Evolutionary conservation across 2,888 invertebrate genomes (phyloP).

Genomic region (Hermodice carunculata): DNA sequence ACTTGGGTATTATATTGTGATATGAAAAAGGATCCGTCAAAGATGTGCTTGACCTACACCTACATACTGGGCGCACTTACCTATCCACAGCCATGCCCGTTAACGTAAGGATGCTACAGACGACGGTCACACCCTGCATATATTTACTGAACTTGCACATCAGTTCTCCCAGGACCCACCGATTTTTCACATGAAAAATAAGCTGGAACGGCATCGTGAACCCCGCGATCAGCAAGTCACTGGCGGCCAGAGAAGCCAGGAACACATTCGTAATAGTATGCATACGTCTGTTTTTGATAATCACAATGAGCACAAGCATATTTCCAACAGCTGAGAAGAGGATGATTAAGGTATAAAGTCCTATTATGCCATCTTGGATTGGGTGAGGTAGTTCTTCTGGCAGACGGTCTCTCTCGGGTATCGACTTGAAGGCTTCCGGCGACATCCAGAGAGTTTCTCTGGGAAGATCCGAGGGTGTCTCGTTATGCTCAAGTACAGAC

Average conservation of each 20-base stretch:
- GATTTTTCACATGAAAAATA: conserved; percentile 43
- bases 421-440: too few relatives aligned
- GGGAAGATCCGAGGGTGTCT: too few relatives aligned
- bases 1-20: too few relatives aligned
- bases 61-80: too few relatives aligned
- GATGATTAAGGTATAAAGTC: too few relatives aligned
- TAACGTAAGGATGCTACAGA: conserved; percentile 52
- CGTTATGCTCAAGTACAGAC: too few relatives aligned
- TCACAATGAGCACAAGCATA: conserved; percentile 43
- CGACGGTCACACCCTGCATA: conserved; percentile 53
- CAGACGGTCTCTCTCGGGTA: too few relatives aligned
- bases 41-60: too few relatives aligned
- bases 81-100: conserved; percentile 57
- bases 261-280: conserved; percentile 51
- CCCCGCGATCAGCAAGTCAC: conserved; percentile 46
- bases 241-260: conserved; percentile 52
- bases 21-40: too few relatives aligned
- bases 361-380: too few relatives aligned
- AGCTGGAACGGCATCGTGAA: conserved; percentile 56
- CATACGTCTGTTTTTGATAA: conserved; percentile 37
- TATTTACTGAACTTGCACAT: conserved; percentile 56
- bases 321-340: conserved; percentile 46
- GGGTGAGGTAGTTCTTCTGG: too few relatives aligned
- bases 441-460: too few relatives aligned
- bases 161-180: conserved; percentile 48